phyloP scores from a whole-genome alignment of 2,113 vertebrate species.

The Ancistrus triradiatus region DNA sequence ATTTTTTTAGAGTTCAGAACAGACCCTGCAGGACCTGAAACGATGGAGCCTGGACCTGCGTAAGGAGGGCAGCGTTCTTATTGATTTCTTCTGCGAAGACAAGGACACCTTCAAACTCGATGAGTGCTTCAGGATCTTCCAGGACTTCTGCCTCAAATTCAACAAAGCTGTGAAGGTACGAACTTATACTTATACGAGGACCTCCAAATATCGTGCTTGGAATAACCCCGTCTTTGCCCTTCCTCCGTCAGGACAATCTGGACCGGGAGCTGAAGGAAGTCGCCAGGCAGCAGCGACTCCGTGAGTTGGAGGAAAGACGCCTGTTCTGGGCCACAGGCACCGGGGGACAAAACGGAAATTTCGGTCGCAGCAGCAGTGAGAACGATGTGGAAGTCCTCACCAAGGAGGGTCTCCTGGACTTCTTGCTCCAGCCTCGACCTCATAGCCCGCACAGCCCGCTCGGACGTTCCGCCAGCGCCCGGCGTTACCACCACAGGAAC shows the following conservation, averaged over 20 bases:
- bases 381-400: slow-evolving; percentile 84
- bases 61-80: slow-evolving; percentile 81
- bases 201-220: background rate
- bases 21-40: slow-evolving; percentile 81
- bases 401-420: slow-evolving; percentile 81
- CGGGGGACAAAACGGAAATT: slow-evolving; percentile 70
- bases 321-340: slow-evolving; percentile 73
- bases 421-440: slow-evolving; percentile 75
- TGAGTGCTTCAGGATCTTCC: slow-evolving; percentile 94
- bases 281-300: slow-evolving; percentile 73
- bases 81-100: slow-evolving; percentile 98
- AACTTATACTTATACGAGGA: background rate
- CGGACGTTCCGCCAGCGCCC: slow-evolving; percentile 77
- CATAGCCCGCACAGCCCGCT: slow-evolving; percentile 80
- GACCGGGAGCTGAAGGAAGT: slow-evolving; percentile 83
- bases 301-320: slow-evolving; percentile 83
- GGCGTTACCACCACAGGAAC: slow-evolving; percentile 81
- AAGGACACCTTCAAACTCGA: slow-evolving; percentile 95
- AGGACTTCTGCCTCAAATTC: slow-evolving; percentile 91
- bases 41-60: slow-evolving; percentile 75
- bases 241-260: slow-evolving; percentile 78
- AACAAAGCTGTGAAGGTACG: slow-evolving; percentile 91
- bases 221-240: background rate
- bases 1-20: slow-evolving; percentile 72
- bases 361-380: slow-evolving; percentile 91